These are phyloP conservation scores for Ommatoiulus sabulosus DNA, from an alignment of 2,888 invertebrate genomes.

Conservation along the genomic window DNA sequence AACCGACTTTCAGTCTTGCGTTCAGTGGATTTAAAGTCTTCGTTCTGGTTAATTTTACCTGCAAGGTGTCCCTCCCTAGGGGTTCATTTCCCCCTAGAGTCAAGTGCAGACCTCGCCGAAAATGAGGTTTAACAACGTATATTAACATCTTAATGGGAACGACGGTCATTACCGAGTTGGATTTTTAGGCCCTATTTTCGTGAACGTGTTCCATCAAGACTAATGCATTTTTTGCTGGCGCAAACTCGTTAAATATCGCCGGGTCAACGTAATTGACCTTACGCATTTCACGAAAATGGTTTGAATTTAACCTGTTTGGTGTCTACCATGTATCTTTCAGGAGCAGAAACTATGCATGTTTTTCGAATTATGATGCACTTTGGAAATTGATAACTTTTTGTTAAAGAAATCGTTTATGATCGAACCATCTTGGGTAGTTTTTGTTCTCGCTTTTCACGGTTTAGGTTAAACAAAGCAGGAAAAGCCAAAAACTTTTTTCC, in stretches of 20 bases:
- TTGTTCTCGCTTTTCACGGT: neutral
- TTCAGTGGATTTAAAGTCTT: neutral
- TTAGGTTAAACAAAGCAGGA: neutral
- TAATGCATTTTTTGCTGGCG: neutral
- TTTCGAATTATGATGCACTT: neutral
- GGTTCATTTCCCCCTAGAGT: neutral
- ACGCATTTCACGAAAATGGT: neutral
- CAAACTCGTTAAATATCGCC: neutral
- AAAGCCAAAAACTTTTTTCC: neutral
- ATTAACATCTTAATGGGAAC: neutral
- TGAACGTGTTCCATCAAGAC: neutral
- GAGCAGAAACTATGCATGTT: neutral
- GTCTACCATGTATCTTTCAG: neutral
- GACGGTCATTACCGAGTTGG: neutral
- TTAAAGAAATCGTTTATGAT: neutral
- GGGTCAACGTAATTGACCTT: neutral
- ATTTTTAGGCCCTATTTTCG: neutral
- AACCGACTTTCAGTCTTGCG: neutral
- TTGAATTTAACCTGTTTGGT: neutral
- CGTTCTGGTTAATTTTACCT: neutral
- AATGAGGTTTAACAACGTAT: neutral
- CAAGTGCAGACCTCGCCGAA: neutral
- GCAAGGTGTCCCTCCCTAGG: neutral
- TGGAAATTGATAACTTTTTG: neutral
- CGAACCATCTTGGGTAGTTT: neutral